A percentile compares a stretch with the other conserved stretches of the same genome.
Evolutionary conservation across 2,888 invertebrate genomes (phyloP).

Genomic region (Actias luna): DNA sequence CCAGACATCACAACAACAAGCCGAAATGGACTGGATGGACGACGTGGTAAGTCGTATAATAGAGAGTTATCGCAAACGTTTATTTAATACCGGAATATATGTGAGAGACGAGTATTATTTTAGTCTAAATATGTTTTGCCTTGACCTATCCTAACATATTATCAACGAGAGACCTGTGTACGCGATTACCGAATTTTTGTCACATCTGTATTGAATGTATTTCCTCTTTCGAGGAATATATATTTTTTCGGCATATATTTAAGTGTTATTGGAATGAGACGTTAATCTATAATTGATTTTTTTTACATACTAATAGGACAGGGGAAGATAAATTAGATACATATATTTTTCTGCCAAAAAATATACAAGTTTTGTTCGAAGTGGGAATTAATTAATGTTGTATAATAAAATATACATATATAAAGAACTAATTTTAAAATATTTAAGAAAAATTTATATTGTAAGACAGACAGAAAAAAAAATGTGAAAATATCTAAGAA

Average conservation of each 20-base stretch:
- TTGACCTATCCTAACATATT: slow-evolving; percentile 79
- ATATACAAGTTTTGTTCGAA: background rate
- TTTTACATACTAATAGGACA: background rate
- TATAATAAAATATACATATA: background rate
- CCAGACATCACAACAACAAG: slow-evolving; percentile 52
- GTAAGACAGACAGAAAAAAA: background rate
- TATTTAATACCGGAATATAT: background rate
- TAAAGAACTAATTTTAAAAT: background rate
- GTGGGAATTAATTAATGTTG: background rate
- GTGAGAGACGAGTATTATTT: slow-evolving; percentile 23
- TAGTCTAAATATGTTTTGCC: slow-evolving; percentile 48
- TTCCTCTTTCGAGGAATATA: slow-evolving; percentile 34
- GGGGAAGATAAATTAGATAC: background rate
- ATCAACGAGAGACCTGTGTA: slow-evolving; percentile 47
- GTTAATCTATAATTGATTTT: background rate
- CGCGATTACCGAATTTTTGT: slow-evolving; percentile 50
- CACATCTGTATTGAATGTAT: slow-evolving; percentile 27
- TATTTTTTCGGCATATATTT: background rate
- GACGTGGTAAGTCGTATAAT: slow-evolving; percentile 70
- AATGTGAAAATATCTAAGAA: background rate
- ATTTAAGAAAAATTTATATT: background rate
- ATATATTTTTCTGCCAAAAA: background rate
- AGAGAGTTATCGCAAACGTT: background rate
- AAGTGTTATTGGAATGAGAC: background rate
- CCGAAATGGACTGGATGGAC: slow-evolving; percentile 78